These are phyloP conservation scores for Gastracanthus pulcherrimus DNA, from an alignment of 2,888 invertebrate genomes.

Conservation along the genomic window DNA sequence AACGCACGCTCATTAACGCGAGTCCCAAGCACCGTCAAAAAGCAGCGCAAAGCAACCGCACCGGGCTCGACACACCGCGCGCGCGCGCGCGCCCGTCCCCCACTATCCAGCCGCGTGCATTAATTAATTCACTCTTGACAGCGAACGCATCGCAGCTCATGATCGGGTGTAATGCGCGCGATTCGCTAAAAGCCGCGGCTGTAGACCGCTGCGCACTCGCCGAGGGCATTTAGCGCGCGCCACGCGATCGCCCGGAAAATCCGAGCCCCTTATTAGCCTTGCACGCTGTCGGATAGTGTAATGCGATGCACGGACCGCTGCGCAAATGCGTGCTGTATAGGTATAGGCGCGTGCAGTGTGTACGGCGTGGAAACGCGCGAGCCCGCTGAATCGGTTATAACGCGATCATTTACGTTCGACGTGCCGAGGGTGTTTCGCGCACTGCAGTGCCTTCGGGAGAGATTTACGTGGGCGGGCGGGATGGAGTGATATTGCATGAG, in stretches of 20 bases:
- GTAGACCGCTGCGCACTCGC: background rate
- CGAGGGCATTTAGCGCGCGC: background rate
- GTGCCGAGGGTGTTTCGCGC: background rate
- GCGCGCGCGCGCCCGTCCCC: too few relatives aligned
- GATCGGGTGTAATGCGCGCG: background rate
- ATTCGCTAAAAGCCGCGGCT: background rate
- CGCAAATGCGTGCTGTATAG: background rate
- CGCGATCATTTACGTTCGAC: conserved; percentile 39
- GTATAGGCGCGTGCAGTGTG: background rate
- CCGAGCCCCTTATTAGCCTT: conserved; percentile 7
- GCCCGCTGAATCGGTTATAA: conserved; percentile 8
- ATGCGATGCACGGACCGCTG: background rate
- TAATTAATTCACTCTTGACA: background rate
- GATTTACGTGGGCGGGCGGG: too few relatives aligned
- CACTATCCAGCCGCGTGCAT: background rate
- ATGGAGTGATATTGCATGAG: too few relatives aligned
- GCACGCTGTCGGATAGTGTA: background rate
- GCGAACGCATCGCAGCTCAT: background rate
- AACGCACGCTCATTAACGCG: too few relatives aligned
- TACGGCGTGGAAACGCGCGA: background rate
- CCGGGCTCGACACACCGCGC: too few relatives aligned
- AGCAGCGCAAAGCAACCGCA: too few relatives aligned
- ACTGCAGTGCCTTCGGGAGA: background rate
- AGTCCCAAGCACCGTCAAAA: too few relatives aligned
- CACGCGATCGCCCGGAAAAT: conserved; percentile 24